Base-by-base conservation (phyloP, 2,888 invertebrate species). In the Ophion ventricosus region DNA sequence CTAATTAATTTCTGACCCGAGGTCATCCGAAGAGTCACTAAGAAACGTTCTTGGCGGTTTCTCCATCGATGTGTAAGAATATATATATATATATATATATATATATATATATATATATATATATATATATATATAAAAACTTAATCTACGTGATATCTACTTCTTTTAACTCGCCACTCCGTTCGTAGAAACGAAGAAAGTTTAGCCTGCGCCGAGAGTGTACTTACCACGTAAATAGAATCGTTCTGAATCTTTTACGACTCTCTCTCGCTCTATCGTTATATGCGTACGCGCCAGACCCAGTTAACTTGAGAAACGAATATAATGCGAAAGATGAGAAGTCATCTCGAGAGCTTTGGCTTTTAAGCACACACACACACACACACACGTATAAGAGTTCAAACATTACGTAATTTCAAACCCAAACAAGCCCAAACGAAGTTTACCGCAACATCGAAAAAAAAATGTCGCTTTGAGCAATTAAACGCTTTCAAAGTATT, bases 1-100 rank as follows among this genome's bases (percentile, higher is more conserved):
- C 91, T 92, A 91, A 92, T 92, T 92, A 92, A 92, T 92, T 91
- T 92, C 91, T 90, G 90, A 91, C 91, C 88, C 87, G 89, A 91
- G 91, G 89, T 90, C 89, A 88, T 86, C 82, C 83, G 70, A 43
- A 81, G 80, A 82, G 75, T 76, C 75, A 59, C 82, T 76, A 63
- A 75, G 82, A 76, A 80, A 56, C 80, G 59, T 64, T 67, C 61
- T 72, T 43, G 72, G 81, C 56, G 81, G 84, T 80, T 70, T 73
- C 56, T 56, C 63, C 59, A 67, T 84, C 77, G 73, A 63, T 80
- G 49, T 69, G 29, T 56, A n/a, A n/a, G n/a, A n/a, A 54, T 72
- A 40, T 43, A 11, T 67, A 7, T 40, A 20, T 66, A 11, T 26
- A n/a, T 25, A 61, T n/a, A 29, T 63, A 54, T 72, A 40, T 43